These are phyloP conservation scores for Epirrhoe tristata DNA, from an alignment of 2,888 invertebrate species.

Conservation along the genomic window DNA sequence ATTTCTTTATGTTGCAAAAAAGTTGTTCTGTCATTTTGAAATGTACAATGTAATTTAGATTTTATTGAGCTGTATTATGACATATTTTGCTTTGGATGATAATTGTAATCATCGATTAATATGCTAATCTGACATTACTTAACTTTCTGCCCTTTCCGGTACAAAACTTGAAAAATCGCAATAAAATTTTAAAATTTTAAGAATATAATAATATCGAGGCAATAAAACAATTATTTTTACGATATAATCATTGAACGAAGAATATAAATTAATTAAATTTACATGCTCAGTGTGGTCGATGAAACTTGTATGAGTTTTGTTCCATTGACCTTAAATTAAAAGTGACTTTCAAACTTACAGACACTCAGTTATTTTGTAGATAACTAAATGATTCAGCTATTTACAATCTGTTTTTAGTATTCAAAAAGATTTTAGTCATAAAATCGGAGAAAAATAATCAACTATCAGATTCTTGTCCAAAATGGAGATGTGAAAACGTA, in stretches of 20 bases:
- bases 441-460: not conserved
- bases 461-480: no score
- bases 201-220: constrained; percentile 9
- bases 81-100: constrained; percentile 13
- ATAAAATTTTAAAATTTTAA: constrained; percentile 21
- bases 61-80: constrained; percentile 6
- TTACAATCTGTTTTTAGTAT: not conserved
- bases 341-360: not conserved
- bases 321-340: constrained; percentile 18
- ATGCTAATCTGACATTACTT: constrained; percentile 8
- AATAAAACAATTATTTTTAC: constrained; percentile 42
- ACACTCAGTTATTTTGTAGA: no score
- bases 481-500: not conserved
- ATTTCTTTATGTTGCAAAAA: constrained; percentile 14
- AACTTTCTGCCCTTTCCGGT: constrained; percentile 3
- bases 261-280: constrained; percentile 66
- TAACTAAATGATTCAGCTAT: not conserved
- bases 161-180: constrained; percentile 15
- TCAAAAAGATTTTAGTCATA: not conserved
- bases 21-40: constrained; percentile 1
- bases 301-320: constrained; percentile 20
- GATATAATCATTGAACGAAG: constrained; percentile 41
- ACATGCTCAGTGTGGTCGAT: constrained; percentile 63
- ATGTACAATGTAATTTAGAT: constrained; percentile 3
- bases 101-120: constrained; percentile 7